Evolutionary conservation across 2,888 invertebrate species (phyloP).

Genomic region (Cerceris rybyensis): DNA sequence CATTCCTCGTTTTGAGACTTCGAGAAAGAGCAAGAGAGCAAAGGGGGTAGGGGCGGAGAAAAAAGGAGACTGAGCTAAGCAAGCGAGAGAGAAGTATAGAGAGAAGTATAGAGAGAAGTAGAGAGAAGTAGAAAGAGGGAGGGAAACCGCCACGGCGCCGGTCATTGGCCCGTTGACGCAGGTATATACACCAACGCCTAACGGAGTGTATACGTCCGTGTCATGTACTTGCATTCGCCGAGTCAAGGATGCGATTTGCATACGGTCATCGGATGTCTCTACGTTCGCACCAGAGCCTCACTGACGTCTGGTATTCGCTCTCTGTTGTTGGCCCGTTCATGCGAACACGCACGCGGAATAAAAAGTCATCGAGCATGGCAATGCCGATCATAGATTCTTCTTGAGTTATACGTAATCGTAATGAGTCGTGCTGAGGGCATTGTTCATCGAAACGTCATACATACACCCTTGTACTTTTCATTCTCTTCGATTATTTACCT

Average conservation of each 20-base stretch:
- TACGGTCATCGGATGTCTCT: conserved; percentile 65
- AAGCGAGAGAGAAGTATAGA: not conserved
- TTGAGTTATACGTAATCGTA: conserved; percentile 36
- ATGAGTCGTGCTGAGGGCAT: conserved; percentile 26
- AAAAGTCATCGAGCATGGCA: conserved; percentile 14
- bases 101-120: too few species aligned
- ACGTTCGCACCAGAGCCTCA: conserved; percentile 51
- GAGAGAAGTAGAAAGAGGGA: conserved; percentile 7
- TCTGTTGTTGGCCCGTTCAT: conserved; percentile 56
- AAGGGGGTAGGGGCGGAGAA: not conserved
- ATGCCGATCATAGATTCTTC: conserved; percentile 6
- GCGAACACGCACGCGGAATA: conserved; percentile 50
- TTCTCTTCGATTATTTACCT: conserved; percentile 5
- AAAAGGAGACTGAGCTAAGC: not conserved
- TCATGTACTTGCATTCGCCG: conserved; percentile 64
- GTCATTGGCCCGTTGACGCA: conserved; percentile 63
- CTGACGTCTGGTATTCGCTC: conserved; percentile 53
- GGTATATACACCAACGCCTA: conserved; percentile 61
- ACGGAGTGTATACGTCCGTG: conserved; percentile 61
- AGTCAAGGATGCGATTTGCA: conserved; percentile 67
- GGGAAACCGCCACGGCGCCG: conserved; percentile 48
- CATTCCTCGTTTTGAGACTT: conserved; percentile 53
- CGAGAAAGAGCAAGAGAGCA: conserved; percentile 4
- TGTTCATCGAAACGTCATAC: conserved; percentile 6
- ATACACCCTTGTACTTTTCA: not conserved